A percentile compares a stretch with the other conserved stretches of the same genome.
Evolutionary conservation across 2,797 vertebrate species (phyloP).

Genomic region (Poecilia velifera): DNA sequence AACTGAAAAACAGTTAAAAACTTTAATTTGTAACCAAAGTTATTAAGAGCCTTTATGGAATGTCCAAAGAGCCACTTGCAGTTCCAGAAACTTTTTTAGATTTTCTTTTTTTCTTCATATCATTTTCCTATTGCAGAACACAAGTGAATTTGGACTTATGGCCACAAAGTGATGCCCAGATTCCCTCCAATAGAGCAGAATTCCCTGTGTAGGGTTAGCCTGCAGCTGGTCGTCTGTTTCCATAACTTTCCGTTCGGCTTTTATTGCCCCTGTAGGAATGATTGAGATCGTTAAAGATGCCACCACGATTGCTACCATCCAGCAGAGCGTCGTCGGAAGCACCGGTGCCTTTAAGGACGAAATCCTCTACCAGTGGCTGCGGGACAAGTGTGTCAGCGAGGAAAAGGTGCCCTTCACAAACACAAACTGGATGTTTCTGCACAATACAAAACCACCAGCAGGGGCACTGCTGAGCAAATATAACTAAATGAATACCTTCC

Average conservation of each 20-base stretch:
- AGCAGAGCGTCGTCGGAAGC: conserved; percentile 97
- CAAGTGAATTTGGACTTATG: background rate
- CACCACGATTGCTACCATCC: conserved; percentile 97
- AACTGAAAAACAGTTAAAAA: too few species aligned
- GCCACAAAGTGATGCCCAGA: background rate
- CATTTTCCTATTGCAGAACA: background rate
- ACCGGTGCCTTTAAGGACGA: conserved; percentile 98
- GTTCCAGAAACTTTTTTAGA: background rate
- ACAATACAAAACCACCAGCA: background rate
- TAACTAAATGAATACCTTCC: background rate
- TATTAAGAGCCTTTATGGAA: too few species aligned
- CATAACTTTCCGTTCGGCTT: background rate
- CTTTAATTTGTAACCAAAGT: too few species aligned
- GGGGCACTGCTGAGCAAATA: background rate
- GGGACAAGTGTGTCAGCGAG: conserved; percentile 92
- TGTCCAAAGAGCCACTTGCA: too few species aligned
- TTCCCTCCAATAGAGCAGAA: background rate
- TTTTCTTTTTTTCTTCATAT: background rate
- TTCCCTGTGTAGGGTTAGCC: too few species aligned
- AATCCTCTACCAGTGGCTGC: conserved; percentile 94
- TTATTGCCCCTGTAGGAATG: conserved; percentile 83
- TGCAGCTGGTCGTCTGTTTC: background rate
- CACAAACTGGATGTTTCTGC: background rate
- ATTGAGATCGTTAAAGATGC: conserved; percentile 98
- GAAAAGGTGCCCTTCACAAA: conserved; percentile 86